Evolutionary conservation across 2,113 vertebrate species (phyloP).

Genomic region (Cebus imitator): DNA sequence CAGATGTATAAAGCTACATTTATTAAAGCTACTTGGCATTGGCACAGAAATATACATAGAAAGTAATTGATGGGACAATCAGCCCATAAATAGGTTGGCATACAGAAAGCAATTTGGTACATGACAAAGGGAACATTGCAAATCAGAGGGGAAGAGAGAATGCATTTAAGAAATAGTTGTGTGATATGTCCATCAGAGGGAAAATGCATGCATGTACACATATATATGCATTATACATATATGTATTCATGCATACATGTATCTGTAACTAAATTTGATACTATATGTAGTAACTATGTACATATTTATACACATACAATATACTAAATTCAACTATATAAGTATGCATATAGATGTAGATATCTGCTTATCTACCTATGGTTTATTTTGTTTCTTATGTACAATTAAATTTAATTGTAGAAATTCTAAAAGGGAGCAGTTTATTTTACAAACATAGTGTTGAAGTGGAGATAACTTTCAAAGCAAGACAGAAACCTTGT

Average conservation of each 20-base stretch:
- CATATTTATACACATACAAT: not conserved
- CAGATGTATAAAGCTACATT: not conserved
- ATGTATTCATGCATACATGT: accelerated
- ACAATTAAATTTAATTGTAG: not conserved
- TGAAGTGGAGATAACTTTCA: not conserved
- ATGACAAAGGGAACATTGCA: accelerated
- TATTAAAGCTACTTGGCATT: accelerated
- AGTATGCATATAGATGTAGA: no score
- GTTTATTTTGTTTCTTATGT: not conserved
- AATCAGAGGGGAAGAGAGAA: not conserved
- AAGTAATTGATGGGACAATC: not conserved
- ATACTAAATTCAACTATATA: not conserved
- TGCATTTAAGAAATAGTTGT: not conserved
- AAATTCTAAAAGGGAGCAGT: not conserved
- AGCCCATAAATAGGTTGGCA: not conserved
- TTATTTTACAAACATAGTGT: not conserved
- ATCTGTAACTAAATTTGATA: not conserved
- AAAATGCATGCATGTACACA: no score
- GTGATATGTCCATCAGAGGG: no score
- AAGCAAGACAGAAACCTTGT: not conserved
- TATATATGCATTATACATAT: not conserved
- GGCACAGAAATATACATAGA: not conserved
- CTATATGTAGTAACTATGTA: no score
- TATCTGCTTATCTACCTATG: not conserved
- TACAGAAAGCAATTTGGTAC: not conserved